Evolutionary conservation across 1,140 invertebrate species (phyloP).

Genomic region (Catajapyx aquilonaris): DNA sequence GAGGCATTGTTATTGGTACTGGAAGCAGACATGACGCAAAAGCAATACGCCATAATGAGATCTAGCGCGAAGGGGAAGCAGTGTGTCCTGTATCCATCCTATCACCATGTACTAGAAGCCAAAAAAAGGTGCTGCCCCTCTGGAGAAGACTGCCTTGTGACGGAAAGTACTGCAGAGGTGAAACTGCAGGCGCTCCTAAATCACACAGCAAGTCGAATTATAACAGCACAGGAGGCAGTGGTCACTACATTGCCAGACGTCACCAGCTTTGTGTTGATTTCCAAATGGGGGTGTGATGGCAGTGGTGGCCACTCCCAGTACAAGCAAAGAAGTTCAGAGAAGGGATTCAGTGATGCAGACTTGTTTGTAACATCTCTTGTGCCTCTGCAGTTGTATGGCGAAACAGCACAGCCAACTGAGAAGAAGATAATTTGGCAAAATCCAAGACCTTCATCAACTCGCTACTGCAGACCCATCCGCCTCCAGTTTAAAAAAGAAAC

Average conservation of each 20-base stretch:
- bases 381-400: conserved; percentile 1
- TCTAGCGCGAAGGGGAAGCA: background rate
- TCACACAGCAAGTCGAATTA: background rate
- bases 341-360: background rate
- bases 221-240: background rate
- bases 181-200: conserved; percentile 3
- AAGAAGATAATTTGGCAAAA: conserved; percentile 5
- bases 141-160: background rate
- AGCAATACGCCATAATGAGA: background rate
- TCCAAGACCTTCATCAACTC: conserved; percentile 4
- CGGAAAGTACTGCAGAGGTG: background rate
- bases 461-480: conserved; percentile 9
- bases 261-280: background rate
- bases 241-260: background rate
- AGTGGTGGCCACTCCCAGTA: background rate
- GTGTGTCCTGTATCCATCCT: background rate
- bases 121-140: background rate
- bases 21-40: background rate
- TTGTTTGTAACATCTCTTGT: conserved; percentile 6
- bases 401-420: background rate
- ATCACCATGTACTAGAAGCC: background rate
- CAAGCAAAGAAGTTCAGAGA: conserved; percentile 3
- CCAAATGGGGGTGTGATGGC: background rate
- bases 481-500: conserved; percentile 7
- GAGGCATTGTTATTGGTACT: background rate